Conservation (phyloP, 2,888 invertebrate species). For the Cerastis rubricosa region DNA sequence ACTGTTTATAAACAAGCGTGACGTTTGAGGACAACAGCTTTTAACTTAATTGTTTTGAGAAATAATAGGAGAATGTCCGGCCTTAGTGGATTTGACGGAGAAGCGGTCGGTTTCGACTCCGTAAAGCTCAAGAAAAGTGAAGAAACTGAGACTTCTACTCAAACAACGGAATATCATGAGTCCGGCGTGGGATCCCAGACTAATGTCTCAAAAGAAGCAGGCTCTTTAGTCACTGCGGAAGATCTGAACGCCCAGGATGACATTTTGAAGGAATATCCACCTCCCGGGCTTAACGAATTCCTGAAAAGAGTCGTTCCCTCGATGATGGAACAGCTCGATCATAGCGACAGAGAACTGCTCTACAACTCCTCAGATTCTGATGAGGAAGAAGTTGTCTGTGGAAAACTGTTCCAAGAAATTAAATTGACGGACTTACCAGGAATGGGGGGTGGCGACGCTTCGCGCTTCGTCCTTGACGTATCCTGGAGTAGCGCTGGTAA, state of each 20-base stretch:
- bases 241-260: constrained; percentile 76
- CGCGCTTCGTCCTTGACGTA: constrained; percentile 75
- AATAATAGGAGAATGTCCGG: constrained; percentile 72
- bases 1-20: constrained; percentile 61
- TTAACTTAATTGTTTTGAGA: constrained; percentile 11
- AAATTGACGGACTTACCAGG: constrained; percentile 69
- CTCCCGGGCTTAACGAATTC: constrained; percentile 83
- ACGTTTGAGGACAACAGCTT: constrained; percentile 33
- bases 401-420: constrained; percentile 82
- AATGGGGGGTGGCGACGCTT: constrained; percentile 79
- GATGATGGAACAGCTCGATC: constrained; percentile 83
- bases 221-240: constrained; percentile 74
- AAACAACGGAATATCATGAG: constrained; percentile 80
- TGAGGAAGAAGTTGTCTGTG: constrained; percentile 78
- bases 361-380: constrained; percentile 84
- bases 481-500: constrained; percentile 84
- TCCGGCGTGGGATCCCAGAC: constrained; percentile 78
- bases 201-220: constrained; percentile 71
- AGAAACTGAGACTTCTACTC: constrained; percentile 74
- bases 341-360: constrained; percentile 73
- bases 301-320: constrained; percentile 82
- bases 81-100: constrained; percentile 85
- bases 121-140: constrained; percentile 69
- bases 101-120: constrained; percentile 83
- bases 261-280: constrained; percentile 75